Evolutionary conservation across 2,888 invertebrate genomes (phyloP), one percentile per base, ranked within the genome.

Genomic region (Andrena dorsata): DNA sequence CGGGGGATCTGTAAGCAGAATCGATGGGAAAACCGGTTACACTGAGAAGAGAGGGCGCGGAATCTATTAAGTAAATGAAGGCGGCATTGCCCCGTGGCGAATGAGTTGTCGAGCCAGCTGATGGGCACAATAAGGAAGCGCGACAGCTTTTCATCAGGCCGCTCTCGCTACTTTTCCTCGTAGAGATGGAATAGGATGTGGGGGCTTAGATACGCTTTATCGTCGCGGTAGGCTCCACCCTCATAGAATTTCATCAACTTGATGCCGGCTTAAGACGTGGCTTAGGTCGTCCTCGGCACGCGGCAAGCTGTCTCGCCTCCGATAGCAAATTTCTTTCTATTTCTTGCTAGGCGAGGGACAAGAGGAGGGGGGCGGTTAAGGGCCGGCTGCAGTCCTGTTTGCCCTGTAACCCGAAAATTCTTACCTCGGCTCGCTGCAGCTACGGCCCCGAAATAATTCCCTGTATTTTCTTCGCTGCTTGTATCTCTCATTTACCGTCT

Each of bases 1-100:
- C 65, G 98, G 98, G 16, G 98, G 97, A 95, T 98, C 98, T 98
- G 95, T 30, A 94, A 95, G 23, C 35, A 65, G 30, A 76, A 56
- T 8, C 20, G 20, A 51, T 5, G 13, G 41, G 41, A 13, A 16
- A 41, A n/a, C n/a, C 41, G 13, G 13, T 41, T 41, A 41, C 1
- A 0, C 41, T 1, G 41, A 5, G 41, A 13, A 1, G 41, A 41
- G 13, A 4, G 4, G 41, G 41, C 2, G 41, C 4, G 0, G 41
- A 13, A 13, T 41, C 41, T 41, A 13, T 41, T 41, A 41, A 41
- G 41, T 13, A 13, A 41, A 41, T 1, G 41, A 41, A 41, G 41
- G 16, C 41, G 41, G 41, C 16, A 4, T 16, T 5, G 41, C 1
- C 41, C 16, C 41, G 0, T 5, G 16, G 41, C 3, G 41, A 41